phyloP scores from a whole-genome alignment of 2,113 vertebrate genomes.

The Sminthopsis crassicaudata region DNA sequence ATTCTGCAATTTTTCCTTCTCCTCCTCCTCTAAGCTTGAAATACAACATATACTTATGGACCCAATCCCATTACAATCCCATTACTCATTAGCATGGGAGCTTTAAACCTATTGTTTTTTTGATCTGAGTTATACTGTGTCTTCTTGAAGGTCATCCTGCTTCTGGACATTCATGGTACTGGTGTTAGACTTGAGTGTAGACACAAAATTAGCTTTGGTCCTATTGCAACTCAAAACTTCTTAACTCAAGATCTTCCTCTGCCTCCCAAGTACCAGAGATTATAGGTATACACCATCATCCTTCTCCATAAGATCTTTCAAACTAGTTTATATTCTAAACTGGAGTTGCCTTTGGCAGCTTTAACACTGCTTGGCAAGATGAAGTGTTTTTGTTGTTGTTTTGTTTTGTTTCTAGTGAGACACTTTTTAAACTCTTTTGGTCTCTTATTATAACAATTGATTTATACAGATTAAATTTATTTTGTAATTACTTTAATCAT shows the following conservation, averaged over 20 bases:
- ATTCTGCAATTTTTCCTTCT: no score
- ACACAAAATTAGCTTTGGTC: no score
- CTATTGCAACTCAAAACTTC: neutral
- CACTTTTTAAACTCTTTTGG: neutral
- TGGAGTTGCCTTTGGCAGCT: neutral
- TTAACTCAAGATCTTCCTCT: neutral
- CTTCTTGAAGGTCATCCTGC: neutral
- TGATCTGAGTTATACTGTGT: neutral
- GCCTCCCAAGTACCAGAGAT: neutral
- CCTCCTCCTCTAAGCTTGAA: neutral
- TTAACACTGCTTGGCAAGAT: neutral
- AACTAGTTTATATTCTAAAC: neutral
- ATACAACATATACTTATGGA: neutral
- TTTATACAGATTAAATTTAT: neutral
- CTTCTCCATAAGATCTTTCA: neutral
- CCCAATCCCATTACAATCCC: neutral
- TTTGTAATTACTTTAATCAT: neutral
- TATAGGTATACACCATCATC: neutral
- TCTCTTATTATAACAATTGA: neutral
- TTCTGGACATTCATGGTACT: neutral
- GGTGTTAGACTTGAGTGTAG: neutral
- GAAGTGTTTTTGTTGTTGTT: neutral
- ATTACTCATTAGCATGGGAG: neutral
- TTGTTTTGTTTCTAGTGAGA: neutral
- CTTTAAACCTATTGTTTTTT: neutral